Conservation (phyloP, 2,797 vertebrate species). For the Hydrocynus forskahlii region DNA sequence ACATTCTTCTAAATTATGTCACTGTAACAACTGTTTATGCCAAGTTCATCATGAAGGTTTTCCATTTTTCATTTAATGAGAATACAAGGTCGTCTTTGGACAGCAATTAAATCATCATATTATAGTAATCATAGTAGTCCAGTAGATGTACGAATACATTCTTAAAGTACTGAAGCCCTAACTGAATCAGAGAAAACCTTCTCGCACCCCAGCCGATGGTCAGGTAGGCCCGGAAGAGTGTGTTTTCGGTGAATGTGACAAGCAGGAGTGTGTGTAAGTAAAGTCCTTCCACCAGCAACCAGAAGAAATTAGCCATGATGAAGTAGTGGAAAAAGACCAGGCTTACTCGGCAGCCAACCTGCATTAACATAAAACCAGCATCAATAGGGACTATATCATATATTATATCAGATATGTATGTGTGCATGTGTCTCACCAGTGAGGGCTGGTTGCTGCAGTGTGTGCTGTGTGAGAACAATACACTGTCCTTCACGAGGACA, state of each 20-base stretch:
- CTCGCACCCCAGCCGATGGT: neutral
- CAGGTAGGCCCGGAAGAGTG: neutral
- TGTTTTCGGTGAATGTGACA: neutral
- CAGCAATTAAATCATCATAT: too few relatives aligned
- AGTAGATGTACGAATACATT: too few relatives aligned
- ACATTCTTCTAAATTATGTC: too few relatives aligned
- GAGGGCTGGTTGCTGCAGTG: constrained; percentile 73
- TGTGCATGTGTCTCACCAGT: neutral
- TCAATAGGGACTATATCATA: neutral
- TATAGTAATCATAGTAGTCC: too few relatives aligned
- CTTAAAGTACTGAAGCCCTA: neutral
- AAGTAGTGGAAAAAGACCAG: constrained; percentile 91
- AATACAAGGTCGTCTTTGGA: too few relatives aligned
- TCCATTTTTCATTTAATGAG: too few relatives aligned
- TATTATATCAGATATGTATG: neutral
- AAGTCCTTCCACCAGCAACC: constrained; percentile 78
- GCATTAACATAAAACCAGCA: neutral
- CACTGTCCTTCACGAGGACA: constrained; percentile 87
- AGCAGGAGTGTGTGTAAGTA: constrained; percentile 78
- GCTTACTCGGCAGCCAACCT: constrained; percentile 84
- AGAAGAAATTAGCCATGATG: constrained; percentile 87
- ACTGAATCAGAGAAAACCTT: neutral
- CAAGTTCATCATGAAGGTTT: too few relatives aligned
- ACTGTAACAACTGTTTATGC: too few relatives aligned
- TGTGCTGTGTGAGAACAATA: constrained; percentile 82